phyloP scores from a whole-genome alignment of 2,113 vertebrate species.

The Emydura subglobosa region DNA sequence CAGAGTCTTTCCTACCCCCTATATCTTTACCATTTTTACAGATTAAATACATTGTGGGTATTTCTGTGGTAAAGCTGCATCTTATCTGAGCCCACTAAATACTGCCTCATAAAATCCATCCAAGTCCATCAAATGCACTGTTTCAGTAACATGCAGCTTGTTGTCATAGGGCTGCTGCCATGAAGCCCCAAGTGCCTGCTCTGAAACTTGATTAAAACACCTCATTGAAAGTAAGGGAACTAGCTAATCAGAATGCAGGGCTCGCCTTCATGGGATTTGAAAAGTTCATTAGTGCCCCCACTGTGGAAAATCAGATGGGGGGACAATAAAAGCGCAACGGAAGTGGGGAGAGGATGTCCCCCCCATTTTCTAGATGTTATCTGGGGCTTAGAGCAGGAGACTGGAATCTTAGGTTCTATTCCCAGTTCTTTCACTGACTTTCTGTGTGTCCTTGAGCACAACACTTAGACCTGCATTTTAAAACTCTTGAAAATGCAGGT shows the following conservation, averaged over 20 bases:
- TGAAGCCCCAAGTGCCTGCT: conserved; percentile 76
- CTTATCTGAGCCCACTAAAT: conserved; percentile 75
- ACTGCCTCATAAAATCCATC: conserved; percentile 78
- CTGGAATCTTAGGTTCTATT: neutral
- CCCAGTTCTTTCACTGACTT: conserved; percentile 29
- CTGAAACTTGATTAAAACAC: conserved; percentile 82
- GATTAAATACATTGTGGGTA: conserved; percentile 73
- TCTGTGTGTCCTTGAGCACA: conserved; percentile 10
- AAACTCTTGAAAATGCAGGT: neutral
- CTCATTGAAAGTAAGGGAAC: conserved; percentile 76
- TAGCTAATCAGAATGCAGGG: conserved; percentile 70
- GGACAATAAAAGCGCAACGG: conserved; percentile 29
- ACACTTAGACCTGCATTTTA: neutral
- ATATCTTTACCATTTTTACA: conserved; percentile 69
- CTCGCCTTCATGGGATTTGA: conserved; percentile 69
- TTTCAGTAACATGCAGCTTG: conserved; percentile 72
- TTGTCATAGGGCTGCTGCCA: conserved; percentile 75
- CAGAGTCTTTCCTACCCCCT: conserved; percentile 57
- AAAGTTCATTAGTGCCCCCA: conserved; percentile 67
- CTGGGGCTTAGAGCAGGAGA: neutral
- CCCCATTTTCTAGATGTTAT: neutral
- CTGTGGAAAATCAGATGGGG: conserved; percentile 15
- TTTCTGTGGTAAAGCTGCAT: conserved; percentile 74
- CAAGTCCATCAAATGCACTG: conserved; percentile 77
- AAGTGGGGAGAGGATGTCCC: neutral